phyloP scores from a whole-genome alignment of 2,797 vertebrate species.

The Malurus splendens region DNA sequence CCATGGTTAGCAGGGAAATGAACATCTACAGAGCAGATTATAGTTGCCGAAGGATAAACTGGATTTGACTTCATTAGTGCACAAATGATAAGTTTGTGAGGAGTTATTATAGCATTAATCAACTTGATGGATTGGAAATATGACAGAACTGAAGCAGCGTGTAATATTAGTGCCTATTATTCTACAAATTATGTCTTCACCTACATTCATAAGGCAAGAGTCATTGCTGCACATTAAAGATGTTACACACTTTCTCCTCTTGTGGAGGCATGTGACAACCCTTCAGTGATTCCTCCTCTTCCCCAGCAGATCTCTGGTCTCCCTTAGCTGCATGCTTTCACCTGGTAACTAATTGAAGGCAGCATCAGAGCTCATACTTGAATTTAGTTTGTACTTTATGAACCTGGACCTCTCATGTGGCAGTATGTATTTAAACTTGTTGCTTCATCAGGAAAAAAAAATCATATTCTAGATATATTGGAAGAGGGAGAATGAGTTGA shows the following conservation, averaged over 20 bases:
- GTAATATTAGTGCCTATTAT: slow-evolving; percentile 81
- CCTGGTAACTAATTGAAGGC: not conserved
- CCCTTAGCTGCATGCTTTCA: not conserved
- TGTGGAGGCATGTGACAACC: slow-evolving; percentile 14
- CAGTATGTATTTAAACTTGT: not conserved
- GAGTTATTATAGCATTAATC: slow-evolving; percentile 82
- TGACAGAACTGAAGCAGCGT: slow-evolving; percentile 75
- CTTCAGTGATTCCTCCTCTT: not conserved
- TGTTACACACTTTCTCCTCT: slow-evolving; percentile 31
- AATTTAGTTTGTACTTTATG: not conserved
- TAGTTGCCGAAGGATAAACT: slow-evolving; percentile 75
- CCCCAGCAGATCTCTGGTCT: not conserved
- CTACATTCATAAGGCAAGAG: slow-evolving; percentile 70
- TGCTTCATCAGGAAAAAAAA: not conserved
- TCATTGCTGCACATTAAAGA: slow-evolving; percentile 61
- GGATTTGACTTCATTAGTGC: slow-evolving; percentile 80
- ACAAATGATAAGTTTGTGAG: slow-evolving; percentile 79
- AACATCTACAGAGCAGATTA: slow-evolving; percentile 67
- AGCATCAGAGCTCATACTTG: not conserved
- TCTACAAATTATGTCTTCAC: slow-evolving; percentile 79
- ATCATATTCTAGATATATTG: not conserved
- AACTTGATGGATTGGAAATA: slow-evolving; percentile 82
- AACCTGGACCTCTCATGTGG: not conserved
- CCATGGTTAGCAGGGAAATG: slow-evolving; percentile 41
- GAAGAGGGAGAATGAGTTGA: not conserved